Evolutionary conservation across 2,797 vertebrate species (phyloP), one percentile per base, ranked within the genome.

Genomic region (Aeoliscus strigatus): DNA sequence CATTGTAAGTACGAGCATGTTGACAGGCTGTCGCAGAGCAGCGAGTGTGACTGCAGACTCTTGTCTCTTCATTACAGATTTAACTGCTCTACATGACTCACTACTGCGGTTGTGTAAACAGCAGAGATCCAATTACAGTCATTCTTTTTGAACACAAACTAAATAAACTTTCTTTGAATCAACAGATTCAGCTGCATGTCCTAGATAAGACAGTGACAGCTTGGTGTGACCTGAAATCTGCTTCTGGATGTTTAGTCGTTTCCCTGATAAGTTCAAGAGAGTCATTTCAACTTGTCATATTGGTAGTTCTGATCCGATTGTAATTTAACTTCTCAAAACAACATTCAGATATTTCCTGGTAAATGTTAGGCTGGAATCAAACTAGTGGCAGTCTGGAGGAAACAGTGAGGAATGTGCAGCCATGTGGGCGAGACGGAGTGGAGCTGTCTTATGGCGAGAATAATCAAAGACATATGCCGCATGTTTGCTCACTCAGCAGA

Each of bases 381-480:
- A 14, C 16, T 21, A 27, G 14, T 16, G 46, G 54, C 18, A 39
- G 11, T 49, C 29, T 17, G 27, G 38, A 6, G 17, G 18, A 60
- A 60, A 66, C 39, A 2, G 2, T 27, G 30, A 67, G 53, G 65
- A 82, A 74, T 80, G 69, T 47, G 50, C n/a, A 65, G 47, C 13
- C 11, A 16, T 48, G 45, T 8, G 9, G 52, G 34, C 2, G 7
- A 59, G 40, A 53, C 45, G 9, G 28, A 59, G 51, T 48, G 48
- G 49, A 47, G 51, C 34, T n/a, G 41, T 48, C 44, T 11, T 12
- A 44, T 50, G 39, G 24, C 42, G n/a, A 10, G 15, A 21, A 15
- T 72, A 75, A 81, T 79, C 13, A 64, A 68, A 78, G 15, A 30
- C 78, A 82, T 63, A 64, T 75, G 73, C 50, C 70, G 60, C 72